A percentile compares a stretch with the other conserved stretches of the same genome.
phyloP scores from a whole-genome alignment of 2,797 vertebrate species.

The Pterois miles region DNA sequence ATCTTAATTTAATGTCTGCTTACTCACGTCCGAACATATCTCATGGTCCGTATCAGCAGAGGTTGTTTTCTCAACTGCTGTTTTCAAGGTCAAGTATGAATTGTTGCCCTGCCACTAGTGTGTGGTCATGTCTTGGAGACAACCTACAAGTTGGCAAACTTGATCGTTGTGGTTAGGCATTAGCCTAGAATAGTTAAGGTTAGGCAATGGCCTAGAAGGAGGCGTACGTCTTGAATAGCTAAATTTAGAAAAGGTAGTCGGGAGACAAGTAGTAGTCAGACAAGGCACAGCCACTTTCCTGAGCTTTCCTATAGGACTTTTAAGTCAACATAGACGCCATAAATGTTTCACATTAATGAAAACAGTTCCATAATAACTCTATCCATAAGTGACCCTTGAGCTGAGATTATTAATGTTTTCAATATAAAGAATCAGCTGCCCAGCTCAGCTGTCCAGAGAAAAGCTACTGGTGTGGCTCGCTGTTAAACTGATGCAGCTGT shows the following conservation, averaged over 20 bases:
- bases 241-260: no score
- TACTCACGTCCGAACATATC: neutral
- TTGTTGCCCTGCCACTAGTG: neutral
- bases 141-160: no score
- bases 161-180: no score
- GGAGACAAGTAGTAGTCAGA: no score
- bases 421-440: neutral
- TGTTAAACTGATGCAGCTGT: slow-evolving; percentile 25
- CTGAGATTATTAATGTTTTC: neutral
- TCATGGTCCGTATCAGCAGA: neutral
- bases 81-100: neutral
- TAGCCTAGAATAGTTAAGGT: no score
- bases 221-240: no score
- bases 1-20: neutral
- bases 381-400: neutral
- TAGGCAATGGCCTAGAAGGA: no score
- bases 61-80: neutral
- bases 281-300: no score
- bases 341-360: neutral
- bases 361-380: neutral
- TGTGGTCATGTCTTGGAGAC: neutral
- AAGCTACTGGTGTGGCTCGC: neutral
- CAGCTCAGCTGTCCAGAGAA: neutral
- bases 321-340: neutral
- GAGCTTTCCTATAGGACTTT: neutral